Conservation (phyloP, 37 sponge, comb jelly and placozoan species). For the Tethya wilhelma region DNA sequence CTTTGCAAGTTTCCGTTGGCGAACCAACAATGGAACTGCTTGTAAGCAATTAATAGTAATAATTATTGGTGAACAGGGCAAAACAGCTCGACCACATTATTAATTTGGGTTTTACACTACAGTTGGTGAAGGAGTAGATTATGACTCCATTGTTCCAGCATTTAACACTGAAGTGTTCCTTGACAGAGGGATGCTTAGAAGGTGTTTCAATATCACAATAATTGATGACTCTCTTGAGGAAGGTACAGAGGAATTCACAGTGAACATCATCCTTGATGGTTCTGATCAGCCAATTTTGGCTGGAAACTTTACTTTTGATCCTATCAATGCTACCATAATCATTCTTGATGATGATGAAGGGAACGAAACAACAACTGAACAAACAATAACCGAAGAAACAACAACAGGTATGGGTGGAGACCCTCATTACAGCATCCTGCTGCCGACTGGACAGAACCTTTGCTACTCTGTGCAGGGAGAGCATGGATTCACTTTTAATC, state of each 20-base stretch:
- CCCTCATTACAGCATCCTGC: slow-evolving; percentile 47
- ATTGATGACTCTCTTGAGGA: background rate
- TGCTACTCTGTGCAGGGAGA: slow-evolving; percentile 47
- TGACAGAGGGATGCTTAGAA: background rate
- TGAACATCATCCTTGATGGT: background rate
- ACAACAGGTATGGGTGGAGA: slow-evolving; percentile 25
- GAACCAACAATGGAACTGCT: background rate
- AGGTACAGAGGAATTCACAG: background rate
- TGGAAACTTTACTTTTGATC: slow-evolving; percentile 4
- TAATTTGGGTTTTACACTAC: background rate
- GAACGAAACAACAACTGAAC: background rate
- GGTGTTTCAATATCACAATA: background rate
- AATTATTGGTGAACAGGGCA: background rate
- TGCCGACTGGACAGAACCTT: slow-evolving; percentile 35
- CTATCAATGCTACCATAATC: background rate
- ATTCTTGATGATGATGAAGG: slow-evolving; percentile 24
- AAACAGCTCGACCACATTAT: background rate
- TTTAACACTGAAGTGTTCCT: background rate
- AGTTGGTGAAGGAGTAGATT: background rate
- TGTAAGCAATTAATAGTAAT: background rate
- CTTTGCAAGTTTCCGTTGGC: background rate
- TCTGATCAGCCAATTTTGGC: background rate
- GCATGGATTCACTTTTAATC: slow-evolving; percentile 30
- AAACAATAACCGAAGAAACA: background rate
- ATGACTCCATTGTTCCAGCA: background rate